Evolutionary conservation across 2,113 vertebrate genomes (phyloP), one percentile per base, ranked within the genome.

Genomic region (Eurypyga helias): DNA sequence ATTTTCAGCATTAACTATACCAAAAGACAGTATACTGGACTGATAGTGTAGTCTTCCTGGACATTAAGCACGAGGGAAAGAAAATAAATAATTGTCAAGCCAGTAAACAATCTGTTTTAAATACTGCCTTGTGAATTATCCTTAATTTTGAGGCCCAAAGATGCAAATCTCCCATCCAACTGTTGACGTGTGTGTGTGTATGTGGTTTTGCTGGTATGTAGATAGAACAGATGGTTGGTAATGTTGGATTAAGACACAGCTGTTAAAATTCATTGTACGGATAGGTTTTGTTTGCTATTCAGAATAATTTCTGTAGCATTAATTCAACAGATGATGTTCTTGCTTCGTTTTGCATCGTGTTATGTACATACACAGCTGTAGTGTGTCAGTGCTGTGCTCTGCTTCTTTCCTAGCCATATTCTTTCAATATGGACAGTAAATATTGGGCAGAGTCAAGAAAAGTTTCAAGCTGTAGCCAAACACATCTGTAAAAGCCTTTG

Each of bases 61-160:
- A 62, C 48, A 61, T 11, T 10, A 46, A 61, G 3, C 8, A 0
- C 0, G 9, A 51, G 4, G 36, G 9, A 17, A 58, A 46, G 45
- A 77, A 70, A 67, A 65, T 6, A 24, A 66, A 46, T 5, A 33
- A 13, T 16, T 64, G 29, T 43, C 26, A 43, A 83, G 48, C 36
- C 55, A 54, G 8, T 8, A n/a, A 28, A 45, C 25, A 8, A 5
- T 7, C 1, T 31, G 1, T 61, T 93, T 90, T 10, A 31, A 64
- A 36, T 10, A 15, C 16, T 48, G 9, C 23, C 16, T 11, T 23
- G 10, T 77, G 67, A 77, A 90, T 57, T 41, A 62, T 0, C 41
- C 7, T 31, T 12, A 4, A 15, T 75, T 82, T 67, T 33, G 65
- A 71, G 60, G 23, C 48, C 29, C 1, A 1, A 17, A 54, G 14